Base-by-base conservation (phyloP, 1,140 invertebrate genomes). In the Dolichoris vasculosae region DNA sequence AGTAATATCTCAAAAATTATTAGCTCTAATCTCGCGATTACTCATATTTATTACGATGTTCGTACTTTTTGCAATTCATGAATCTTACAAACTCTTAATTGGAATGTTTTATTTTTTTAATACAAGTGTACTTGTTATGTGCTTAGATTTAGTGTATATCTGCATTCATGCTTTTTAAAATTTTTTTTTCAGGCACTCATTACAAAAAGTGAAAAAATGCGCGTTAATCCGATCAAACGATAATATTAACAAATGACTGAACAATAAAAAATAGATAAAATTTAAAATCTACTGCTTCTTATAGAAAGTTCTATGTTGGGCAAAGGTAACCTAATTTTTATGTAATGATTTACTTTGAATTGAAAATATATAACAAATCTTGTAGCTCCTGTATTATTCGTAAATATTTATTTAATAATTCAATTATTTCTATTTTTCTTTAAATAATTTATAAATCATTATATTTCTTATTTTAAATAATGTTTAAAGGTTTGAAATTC, bases 231-330 rank as follows among this genome's bases (percentile, higher is more conserved):
- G 30, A 59, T 77, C 15, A 32, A 59, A 51, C n/a, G 83, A 87
- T 86, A 79, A 82, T 87, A 81, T 89, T 88, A 88, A 87, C 81
- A 86, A 86, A 88, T 85, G 87, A 87, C 75, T 89, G 82, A 86
- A 86, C 85, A 87, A 81, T 87, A 48, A 67, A 80, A 82, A 79
- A 79, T 69, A 75, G 64, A 69, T 32, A 82, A 82, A 87, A 86
- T 76, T 51, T 87, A 83, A 77, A 80, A 55, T 71, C 77, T 84
- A 84, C 76, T 87, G 83, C 86, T 64, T 84, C 86, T 89, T 90
- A 91, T 87, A 85, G 46, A 79, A 89, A 89, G 90, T 91, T 92
- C 90, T 89, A 89, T 90, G 89, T 91, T 88, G 87, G 89, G 89
- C 89, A 90, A 83, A 88, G 89, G 88, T 89, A 87, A 89, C 89